Base-by-base conservation (phyloP, 1,140 invertebrate genomes). In the Riptortus pedestris region DNA sequence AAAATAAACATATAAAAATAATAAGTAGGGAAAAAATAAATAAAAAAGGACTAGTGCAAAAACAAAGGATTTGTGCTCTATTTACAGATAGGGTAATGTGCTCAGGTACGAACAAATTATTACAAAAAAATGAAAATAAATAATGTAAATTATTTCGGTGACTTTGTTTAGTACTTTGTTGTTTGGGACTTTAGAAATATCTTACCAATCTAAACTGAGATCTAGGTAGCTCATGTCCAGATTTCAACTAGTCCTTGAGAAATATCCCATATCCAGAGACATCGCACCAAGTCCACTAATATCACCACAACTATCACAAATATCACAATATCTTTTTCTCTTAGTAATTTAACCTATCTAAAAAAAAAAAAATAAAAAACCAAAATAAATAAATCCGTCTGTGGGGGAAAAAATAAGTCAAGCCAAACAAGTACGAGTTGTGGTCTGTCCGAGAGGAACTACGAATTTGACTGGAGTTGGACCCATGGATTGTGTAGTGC, bases 191-290 rank as follows among this genome's bases (percentile, higher is more conserved):
- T 2, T 55, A 22, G 16, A 55, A 22, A 52, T 22, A 11, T 55
- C 18, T 66, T 66, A 66, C 65, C 65, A 66, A 64, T 66, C 65
- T 59, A 66, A 52, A 51, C 65, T 66, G 65, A 66, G 65, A 62
- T 66, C 65, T 14, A 66, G 65, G 65, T 66, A 66, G 65, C 65
- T 66, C 65, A 66, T 66, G 45, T 47, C 57, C 60, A 26, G 31
- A 57, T 57, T 20, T 65, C 38, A 65, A 59, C 59, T 60, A 38
- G 64, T 61, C 59, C 64, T 47, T 61, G 51, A 26, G 51, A 14
- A 55, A 20, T 24, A 55, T 55, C 26, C 26, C 26, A 18, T 55
- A 55, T 55, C 51, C 51, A 24, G 22, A 55, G 20, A 24, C 51
- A 55, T 55, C 24, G 51, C 24, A 55, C 51, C 1, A n/a, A 20